Percentiles rank a stretch among this genome's conserved stretches.
These are phyloP conservation scores for Keiferia lycopersicella DNA, from an alignment of 2,888 invertebrate species.

Conservation along the genomic window DNA sequence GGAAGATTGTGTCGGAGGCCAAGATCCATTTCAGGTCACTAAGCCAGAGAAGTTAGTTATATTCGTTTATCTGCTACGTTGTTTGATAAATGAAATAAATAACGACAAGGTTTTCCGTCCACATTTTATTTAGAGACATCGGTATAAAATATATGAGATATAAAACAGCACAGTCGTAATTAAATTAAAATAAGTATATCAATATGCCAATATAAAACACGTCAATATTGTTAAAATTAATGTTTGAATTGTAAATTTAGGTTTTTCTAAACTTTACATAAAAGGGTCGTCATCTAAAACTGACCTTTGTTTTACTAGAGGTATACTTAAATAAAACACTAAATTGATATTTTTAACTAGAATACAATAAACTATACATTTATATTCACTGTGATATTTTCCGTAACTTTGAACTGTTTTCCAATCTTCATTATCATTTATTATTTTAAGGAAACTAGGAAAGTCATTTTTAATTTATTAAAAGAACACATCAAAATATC, in stretches of 20 bases:
- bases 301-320: conserved; percentile 34
- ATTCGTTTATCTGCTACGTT: too few relatives aligned
- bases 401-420: too few relatives aligned
- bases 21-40: too few relatives aligned
- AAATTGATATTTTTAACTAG: conserved; percentile 29
- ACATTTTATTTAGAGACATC: conserved; percentile 80
- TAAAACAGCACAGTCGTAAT: conserved; percentile 79
- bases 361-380: conserved; percentile 34
- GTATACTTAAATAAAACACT: conserved; percentile 31
- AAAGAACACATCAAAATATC: too few relatives aligned
- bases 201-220: conserved; percentile 67
- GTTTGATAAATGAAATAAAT: too few relatives aligned
- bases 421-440: too few relatives aligned
- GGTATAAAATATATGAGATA: conserved; percentile 81
- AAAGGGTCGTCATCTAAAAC: conserved; percentile 35
- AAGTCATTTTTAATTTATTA: too few relatives aligned
- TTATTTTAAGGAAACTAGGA: too few relatives aligned
- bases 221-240: conserved; percentile 45
- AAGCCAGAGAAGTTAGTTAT: too few relatives aligned
- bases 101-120: conserved; percentile 50
- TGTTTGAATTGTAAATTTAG: conserved; percentile 41
- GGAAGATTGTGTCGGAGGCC: too few relatives aligned
- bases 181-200: conserved; percentile 65
- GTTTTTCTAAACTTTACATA: conserved; percentile 35
- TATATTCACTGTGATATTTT: conserved; percentile 61